Conservation (phyloP, 2,113 vertebrate genomes). For the Leucopsar rothschildi region DNA sequence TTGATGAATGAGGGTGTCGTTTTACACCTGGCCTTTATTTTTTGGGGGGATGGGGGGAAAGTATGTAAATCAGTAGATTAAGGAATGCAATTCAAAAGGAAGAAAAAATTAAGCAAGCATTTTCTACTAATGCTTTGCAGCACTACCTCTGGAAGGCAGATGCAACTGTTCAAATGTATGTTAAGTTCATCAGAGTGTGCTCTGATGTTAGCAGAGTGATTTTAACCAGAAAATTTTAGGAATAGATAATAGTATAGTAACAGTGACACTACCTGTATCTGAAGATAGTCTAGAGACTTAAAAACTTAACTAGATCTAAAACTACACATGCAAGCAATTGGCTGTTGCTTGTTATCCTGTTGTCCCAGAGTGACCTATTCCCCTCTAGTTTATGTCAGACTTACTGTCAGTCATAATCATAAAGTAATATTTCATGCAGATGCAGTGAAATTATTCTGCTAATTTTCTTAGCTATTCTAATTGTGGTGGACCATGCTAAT, state of each 20-base stretch:
- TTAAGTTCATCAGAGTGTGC: background rate
- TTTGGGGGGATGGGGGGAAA: fast-evolving
- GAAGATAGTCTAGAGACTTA: background rate
- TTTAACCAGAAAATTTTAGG: background rate
- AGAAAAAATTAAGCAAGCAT: background rate
- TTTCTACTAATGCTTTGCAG: background rate
- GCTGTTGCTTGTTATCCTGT: background rate
- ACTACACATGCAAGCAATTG: background rate
- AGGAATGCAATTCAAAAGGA: background rate
- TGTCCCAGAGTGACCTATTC: background rate
- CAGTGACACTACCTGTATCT: background rate
- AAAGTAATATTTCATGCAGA: background rate
- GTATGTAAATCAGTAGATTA: background rate
- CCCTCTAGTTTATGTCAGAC: background rate
- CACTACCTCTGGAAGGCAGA: background rate
- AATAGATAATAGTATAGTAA: background rate
- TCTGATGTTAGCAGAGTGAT: background rate
- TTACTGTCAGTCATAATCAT: background rate
- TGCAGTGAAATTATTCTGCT: background rate
- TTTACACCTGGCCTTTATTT: background rate
- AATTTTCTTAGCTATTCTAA: background rate
- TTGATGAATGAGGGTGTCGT: background rate
- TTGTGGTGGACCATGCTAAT: background rate
- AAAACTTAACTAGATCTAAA: background rate
- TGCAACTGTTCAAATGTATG: background rate